These are phyloP conservation scores for Antedon bifida DNA, from an alignment of 35 echinoderm and acorn worm genomes.

Conservation along the genomic window DNA sequence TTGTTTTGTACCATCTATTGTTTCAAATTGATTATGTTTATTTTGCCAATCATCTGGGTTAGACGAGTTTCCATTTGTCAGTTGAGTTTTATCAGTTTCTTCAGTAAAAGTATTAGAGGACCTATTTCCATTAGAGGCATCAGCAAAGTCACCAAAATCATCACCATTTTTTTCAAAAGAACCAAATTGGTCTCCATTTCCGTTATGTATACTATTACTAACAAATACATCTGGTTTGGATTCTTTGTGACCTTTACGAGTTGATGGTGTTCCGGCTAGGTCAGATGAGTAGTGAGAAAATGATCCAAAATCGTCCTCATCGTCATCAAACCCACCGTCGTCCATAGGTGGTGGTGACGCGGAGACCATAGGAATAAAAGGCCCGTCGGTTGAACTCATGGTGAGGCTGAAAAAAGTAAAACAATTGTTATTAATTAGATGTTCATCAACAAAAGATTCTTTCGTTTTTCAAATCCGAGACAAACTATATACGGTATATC, in stretches of 20 bases:
- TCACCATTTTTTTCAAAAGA: background rate
- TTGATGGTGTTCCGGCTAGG: background rate
- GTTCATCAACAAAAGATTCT: too few species aligned
- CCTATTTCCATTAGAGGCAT: background rate
- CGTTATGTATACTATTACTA: background rate
- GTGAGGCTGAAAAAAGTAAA: conserved; percentile 1
- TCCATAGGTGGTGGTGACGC: conserved; percentile 48
- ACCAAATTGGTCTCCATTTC: background rate
- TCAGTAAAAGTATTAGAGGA: background rate
- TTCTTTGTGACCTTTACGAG: background rate
- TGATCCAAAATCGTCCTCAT: conserved; percentile 65
- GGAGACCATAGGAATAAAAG: conserved; percentile 67
- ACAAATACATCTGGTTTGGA: background rate
- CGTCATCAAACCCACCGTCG: conserved; percentile 48
- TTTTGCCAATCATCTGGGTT: background rate
- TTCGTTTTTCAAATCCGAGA: too few species aligned
- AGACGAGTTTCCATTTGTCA: background rate
- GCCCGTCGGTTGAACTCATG: conserved; percentile 38
- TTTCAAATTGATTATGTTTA: background rate
- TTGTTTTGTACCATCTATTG: background rate
- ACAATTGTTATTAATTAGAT: background rate
- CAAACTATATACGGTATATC: too few species aligned
- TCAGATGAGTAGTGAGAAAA: conserved; percentile 28
- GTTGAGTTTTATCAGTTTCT: background rate
- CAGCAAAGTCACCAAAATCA: conserved; percentile 12